Evolutionary conservation across 2,113 vertebrate genomes (phyloP), one percentile per base, ranked within the genome.

Genomic region (Protobothrops flavoviridis): DNA sequence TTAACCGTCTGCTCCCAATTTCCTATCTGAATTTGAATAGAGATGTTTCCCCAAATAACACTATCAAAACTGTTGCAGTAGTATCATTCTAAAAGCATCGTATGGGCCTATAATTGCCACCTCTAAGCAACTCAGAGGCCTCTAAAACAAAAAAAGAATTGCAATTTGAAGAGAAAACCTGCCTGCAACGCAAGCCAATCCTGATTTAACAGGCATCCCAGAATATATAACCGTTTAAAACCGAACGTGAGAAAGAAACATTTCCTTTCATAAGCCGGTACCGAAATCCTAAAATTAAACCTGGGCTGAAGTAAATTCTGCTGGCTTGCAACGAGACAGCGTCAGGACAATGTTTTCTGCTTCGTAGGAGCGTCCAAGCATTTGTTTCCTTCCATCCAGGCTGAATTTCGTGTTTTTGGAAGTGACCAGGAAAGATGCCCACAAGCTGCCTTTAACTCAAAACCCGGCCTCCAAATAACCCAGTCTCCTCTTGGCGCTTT

Each of bases 301-400:
- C 39, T 2, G 69, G 1, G 13, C 81, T 43, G 64, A 85, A 91
- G 91, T 15, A 93, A 94, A 88, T 92, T 39, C 52, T 85, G 91
- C 90, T 26, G 90, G 33, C 96, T 95, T 95, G 95, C 94, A 94
- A 52, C 81, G 5, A 26, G 88, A 94, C 29, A 89, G 55, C 57
- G 4, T 1, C 86, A 87, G 94, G 85, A 94, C 91, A 45, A 15
- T 9, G 4, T 59, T 20, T n/a, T 5, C 23, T 39, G 89, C 43
- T 1, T 39, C 0, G 0, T 24, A 5, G 3, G 5, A 13, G 24
- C 29, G 5, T 8, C 24, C 5, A 24, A 0, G 0, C 91, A 48
- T 0, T 91, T 90, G 56, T 0, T 13, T 90, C 94, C 55, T 85
- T 90, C 61, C 81, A 33, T 26, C 55, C n/a, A 20, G 69, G 69